Conservation (phyloP, 2,888 invertebrate species). For the Pollenia angustigena region DNA sequence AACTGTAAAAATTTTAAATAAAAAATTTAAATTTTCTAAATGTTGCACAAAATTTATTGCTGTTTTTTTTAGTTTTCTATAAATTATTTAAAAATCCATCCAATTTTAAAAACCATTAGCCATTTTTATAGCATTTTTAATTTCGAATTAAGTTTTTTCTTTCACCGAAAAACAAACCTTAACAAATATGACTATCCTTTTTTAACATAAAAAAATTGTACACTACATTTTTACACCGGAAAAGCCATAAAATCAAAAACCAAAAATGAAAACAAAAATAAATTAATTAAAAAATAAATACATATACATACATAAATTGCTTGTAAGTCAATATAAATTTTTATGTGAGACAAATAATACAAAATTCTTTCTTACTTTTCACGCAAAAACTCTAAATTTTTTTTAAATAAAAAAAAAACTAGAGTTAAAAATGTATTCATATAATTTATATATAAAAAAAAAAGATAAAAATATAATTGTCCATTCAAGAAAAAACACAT, state of each 20-base stretch:
- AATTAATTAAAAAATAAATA: conserved; percentile 43
- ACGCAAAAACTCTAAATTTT: conserved; percentile 31
- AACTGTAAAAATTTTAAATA: conserved; percentile 6
- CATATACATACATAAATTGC: conserved; percentile 53
- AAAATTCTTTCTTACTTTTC: conserved; percentile 51
- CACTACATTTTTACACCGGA: conserved; percentile 60
- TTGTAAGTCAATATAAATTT: conserved; percentile 64
- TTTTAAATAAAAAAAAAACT: conserved; percentile 14
- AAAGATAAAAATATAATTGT: conserved; percentile 53
- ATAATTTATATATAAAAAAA: conserved; percentile 63
- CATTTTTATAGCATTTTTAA: background rate
- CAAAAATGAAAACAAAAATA: conserved; percentile 35
- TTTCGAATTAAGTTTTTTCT: background rate
- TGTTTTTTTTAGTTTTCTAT: background rate
- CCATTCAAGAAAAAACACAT: conserved; percentile 53
- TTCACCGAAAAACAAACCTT: background rate
- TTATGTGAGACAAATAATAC: conserved; percentile 58
- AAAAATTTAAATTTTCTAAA: conserved; percentile 46
- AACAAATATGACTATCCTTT: conserved; percentile 24
- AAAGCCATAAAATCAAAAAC: conserved; percentile 62
- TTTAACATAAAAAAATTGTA: conserved; percentile 47
- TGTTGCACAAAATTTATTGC: conserved; percentile 56
- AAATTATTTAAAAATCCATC: conserved; percentile 1
- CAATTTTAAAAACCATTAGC: too few species aligned
- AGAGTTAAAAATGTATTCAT: conserved; percentile 59